Percentiles rank a stretch among this genome's conserved stretches.
phyloP scores from a whole-genome alignment of 2,797 vertebrate genomes.

The Coilia nasus region DNA sequence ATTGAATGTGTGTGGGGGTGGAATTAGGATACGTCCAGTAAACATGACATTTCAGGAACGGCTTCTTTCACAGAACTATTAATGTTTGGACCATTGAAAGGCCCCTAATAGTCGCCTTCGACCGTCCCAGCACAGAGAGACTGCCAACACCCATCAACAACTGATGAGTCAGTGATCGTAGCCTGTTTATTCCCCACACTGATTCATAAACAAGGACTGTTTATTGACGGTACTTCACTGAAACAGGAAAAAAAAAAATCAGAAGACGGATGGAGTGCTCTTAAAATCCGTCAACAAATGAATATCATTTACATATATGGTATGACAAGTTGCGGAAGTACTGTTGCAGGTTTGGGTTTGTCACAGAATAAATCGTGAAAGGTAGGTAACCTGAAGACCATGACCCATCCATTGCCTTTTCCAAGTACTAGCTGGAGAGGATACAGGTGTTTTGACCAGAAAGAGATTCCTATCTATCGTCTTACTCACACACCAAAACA shows the following conservation, averaged over 20 bases:
- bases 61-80: neutral
- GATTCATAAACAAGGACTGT: neutral
- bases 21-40: neutral
- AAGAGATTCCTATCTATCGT: constrained; percentile 23
- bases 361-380: neutral
- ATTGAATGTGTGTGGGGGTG: neutral
- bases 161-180: neutral
- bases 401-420: constrained; percentile 7
- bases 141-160: neutral
- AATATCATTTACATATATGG: constrained; percentile 10
- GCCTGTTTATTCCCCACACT: neutral
- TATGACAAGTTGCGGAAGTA: neutral
- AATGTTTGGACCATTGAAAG: neutral
- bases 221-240: neutral
- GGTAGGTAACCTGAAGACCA: constrained; percentile 9
- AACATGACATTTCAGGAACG: neutral
- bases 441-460: constrained; percentile 21
- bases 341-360: neutral
- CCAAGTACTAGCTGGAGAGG: neutral
- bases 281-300: neutral
- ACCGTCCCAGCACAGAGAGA: neutral
- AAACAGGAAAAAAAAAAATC: neutral
- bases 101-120: neutral
- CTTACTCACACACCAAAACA: constrained; percentile 15
- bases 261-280: neutral